phyloP scores from a whole-genome alignment of 2,113 vertebrate genomes.

The Merops nubicus region DNA sequence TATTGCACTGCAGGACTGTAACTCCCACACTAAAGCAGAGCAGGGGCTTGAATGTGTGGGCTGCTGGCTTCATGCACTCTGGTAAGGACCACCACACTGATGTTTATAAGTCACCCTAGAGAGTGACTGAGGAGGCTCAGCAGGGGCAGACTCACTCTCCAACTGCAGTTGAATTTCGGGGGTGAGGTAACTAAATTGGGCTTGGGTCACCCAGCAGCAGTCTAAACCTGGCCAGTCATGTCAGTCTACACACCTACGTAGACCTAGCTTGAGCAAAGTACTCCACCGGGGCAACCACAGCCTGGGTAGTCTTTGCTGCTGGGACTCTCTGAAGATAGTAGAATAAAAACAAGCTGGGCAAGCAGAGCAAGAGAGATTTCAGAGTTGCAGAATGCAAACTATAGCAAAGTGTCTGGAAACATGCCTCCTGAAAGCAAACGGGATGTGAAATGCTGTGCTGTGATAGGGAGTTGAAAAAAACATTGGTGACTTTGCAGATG shows the following conservation, averaged over 20 bases:
- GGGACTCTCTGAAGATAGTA: background rate
- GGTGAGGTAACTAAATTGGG: background rate
- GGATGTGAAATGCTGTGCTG: background rate
- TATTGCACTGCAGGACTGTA: background rate
- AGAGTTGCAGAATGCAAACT: background rate
- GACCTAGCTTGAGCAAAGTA: background rate
- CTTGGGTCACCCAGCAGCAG: background rate
- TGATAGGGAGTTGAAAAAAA: background rate
- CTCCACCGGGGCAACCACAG: background rate
- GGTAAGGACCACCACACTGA: background rate
- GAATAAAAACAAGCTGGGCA: background rate
- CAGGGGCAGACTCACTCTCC: background rate
- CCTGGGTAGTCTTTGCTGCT: background rate
- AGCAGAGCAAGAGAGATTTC: background rate
- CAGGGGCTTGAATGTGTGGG: accelerated
- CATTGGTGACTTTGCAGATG: background rate
- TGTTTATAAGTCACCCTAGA: background rate
- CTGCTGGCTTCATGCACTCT: background rate
- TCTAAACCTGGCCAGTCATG: accelerated
- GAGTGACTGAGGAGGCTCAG: background rate
- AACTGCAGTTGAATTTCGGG: background rate
- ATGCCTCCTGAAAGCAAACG: background rate
- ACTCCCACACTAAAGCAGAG: background rate
- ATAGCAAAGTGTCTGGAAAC: background rate
- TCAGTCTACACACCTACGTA: background rate